Percentiles rank a stretch among this genome's conserved stretches.
Conservation (phyloP, 2,797 vertebrate genomes). For the Urophycis tenuis region DNA sequence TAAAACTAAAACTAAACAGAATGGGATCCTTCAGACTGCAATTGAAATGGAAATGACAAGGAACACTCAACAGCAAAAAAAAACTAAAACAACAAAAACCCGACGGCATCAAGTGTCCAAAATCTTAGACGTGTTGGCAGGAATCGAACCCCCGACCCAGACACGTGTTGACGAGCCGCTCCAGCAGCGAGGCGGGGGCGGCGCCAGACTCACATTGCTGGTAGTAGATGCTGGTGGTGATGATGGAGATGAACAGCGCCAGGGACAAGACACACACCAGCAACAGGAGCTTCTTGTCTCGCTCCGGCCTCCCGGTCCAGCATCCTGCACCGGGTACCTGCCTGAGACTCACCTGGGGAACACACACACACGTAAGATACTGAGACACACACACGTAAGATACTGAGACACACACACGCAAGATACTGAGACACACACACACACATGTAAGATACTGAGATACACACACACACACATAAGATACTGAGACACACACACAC, state of each 20-base stretch:
- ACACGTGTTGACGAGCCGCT: too few species aligned
- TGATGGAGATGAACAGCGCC: conserved; percentile 70
- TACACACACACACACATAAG: neutral
- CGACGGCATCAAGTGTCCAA: neutral
- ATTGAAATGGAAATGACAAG: too few species aligned
- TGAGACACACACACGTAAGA: too few species aligned
- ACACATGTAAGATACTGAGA: neutral
- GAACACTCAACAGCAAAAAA: neutral
- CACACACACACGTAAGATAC: conserved; percentile 10
- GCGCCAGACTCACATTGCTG: conserved; percentile 74
- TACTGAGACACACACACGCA: neutral
- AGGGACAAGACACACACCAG: conserved; percentile 63
- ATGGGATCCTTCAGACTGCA: too few species aligned
- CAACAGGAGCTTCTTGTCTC: conserved; percentile 75
- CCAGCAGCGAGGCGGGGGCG: neutral
- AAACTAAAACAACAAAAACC: neutral
- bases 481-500: too few species aligned
- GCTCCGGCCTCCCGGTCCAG: conserved; percentile 71
- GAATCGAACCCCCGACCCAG: neutral
- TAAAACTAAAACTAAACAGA: too few species aligned
- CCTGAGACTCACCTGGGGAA: conserved; percentile 76
- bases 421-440: neutral
- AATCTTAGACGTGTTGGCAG: neutral
- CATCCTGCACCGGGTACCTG: conserved; percentile 58
- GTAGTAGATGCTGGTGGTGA: conserved; percentile 79